phyloP scores from a whole-genome alignment of 2,888 invertebrate genomes.

The Geotrupes spiniger region DNA sequence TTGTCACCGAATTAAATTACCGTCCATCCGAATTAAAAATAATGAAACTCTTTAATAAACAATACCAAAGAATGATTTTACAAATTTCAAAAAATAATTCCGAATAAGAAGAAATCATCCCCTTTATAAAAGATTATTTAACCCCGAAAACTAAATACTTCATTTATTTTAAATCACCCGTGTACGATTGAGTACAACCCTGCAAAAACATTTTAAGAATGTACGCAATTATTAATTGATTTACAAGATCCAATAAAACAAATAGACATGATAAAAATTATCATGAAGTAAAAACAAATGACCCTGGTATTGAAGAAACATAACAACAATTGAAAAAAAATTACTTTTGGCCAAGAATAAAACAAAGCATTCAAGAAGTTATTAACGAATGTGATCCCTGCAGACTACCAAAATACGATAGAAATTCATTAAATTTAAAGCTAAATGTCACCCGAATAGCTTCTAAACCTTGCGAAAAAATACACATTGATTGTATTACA shows the following conservation, averaged over 20 bases:
- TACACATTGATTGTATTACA: conserved; percentile 16
- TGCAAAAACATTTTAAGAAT: neutral
- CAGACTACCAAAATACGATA: neutral
- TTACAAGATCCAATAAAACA: neutral
- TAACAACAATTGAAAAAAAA: neutral
- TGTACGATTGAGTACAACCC: no score
- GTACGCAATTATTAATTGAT: neutral
- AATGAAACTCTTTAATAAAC: no score
- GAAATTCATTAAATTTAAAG: neutral
- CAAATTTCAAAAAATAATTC: neutral
- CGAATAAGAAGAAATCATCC: conserved; percentile 1
- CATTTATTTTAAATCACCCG: neutral
- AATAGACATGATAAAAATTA: conserved; percentile 2
- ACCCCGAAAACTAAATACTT: neutral
- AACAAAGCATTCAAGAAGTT: neutral
- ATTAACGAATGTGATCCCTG: conserved; percentile 7
- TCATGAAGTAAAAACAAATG: conserved; percentile 5
- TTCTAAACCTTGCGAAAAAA: conserved; percentile 15
- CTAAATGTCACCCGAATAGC: neutral
- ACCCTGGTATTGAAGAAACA: conserved; percentile 7
- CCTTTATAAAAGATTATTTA: neutral
- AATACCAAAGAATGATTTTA: no score
- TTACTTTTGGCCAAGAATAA: conserved; percentile 2
- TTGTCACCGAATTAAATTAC: no score
- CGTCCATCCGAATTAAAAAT: no score